Conservation (phyloP, 1,140 invertebrate species). For the Brachionus sp. region DNA sequence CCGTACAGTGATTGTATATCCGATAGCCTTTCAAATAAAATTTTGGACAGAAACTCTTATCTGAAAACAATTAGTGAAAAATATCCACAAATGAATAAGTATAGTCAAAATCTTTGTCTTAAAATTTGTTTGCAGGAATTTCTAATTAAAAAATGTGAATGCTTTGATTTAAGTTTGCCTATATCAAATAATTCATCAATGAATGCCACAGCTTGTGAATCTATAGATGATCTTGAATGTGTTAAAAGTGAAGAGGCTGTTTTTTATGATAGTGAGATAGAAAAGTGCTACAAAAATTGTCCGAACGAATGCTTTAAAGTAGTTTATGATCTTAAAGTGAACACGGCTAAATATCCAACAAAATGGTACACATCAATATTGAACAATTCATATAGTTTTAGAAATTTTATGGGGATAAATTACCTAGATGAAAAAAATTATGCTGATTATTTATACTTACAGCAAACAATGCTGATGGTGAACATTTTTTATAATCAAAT, state of each 20-base stretch:
- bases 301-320: background rate
- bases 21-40: background rate
- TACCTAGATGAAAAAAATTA: background rate
- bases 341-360: background rate
- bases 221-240: background rate
- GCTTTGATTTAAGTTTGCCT: background rate
- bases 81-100: background rate
- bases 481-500: background rate
- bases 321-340: background rate
- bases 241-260: background rate
- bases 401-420: too few relatives aligned
- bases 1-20: slow-evolving; percentile 29
- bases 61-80: background rate
- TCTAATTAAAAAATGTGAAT: background rate
- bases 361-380: background rate
- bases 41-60: background rate
- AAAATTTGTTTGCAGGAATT: background rate
- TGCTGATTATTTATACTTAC: background rate
- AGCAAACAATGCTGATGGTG: background rate
- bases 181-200: background rate
- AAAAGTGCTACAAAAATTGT: background rate
- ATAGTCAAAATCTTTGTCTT: slow-evolving; percentile 9
- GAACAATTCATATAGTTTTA: background rate
- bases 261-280: background rate
- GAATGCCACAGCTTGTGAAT: background rate